Conservation (phyloP, 2,888 invertebrate species). For the Mesopsocus fuscifrons region DNA sequence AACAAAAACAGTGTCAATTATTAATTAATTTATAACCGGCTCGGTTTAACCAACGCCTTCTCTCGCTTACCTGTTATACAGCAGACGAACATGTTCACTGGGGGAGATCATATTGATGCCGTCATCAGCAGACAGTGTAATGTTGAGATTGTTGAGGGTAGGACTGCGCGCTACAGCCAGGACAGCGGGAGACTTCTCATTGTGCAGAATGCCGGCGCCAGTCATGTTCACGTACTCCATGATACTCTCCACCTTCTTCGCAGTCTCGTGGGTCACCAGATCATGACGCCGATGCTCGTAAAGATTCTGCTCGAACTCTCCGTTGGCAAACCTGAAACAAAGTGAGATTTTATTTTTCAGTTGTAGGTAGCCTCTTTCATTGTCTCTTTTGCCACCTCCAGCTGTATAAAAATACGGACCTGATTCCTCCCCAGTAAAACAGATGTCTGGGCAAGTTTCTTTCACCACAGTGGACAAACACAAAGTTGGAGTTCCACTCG, state of each 20-base stretch:
- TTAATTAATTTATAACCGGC: too few relatives aligned
- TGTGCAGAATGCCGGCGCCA: constrained; percentile 90
- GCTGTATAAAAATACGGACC: constrained; percentile 23
- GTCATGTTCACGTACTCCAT: constrained; percentile 63
- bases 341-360: constrained; percentile 2
- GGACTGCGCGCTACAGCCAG: constrained; percentile 82
- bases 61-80: constrained; percentile 37
- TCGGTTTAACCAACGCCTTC: too few relatives aligned
- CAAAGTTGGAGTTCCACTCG: constrained; percentile 75
- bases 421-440: constrained; percentile 91
- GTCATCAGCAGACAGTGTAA: constrained; percentile 71
- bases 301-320: constrained; percentile 72
- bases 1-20: too few relatives aligned
- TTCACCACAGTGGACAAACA: constrained; percentile 80
- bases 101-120: constrained; percentile 86
- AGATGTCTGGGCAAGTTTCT: constrained; percentile 40
- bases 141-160: constrained; percentile 55
- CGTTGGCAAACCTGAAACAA: constrained; percentile 53
- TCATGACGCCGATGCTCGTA: constrained; percentile 69
- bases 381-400: too few relatives aligned
- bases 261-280: constrained; percentile 52
- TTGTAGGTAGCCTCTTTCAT: neutral
- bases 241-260: constrained; percentile 50
- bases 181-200: constrained; percentile 83
- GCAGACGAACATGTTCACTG: constrained; percentile 49